Base-by-base conservation (phyloP, 2,888 invertebrate genomes). In the Philereme vetulata region DNA sequence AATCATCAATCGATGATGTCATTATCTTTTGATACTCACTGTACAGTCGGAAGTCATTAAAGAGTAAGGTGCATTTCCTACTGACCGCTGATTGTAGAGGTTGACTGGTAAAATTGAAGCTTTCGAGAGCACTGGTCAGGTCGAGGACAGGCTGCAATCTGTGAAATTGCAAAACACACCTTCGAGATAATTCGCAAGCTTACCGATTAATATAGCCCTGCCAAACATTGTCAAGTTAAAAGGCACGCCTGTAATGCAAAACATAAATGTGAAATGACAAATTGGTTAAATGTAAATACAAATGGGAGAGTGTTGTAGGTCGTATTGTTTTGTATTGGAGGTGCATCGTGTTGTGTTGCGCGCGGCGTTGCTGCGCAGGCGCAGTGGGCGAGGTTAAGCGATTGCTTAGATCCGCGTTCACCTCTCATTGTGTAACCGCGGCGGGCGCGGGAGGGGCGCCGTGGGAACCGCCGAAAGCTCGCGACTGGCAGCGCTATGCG, bases 321-420 rank as follows among this genome's bases (percentile, higher is more conserved):
- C 47, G 68, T 61, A 50, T 59, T 61, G 51, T 49, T 55, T 58
- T 52, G 56, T 65, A 64, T 64, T 64, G 64, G 60, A 59, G 62
- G 70, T 68, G 70, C 68, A 78, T 80, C 70, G 72, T 71, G 72
- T 71, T 68, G 72, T 72, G 77, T 72, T 71, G 66, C 47, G 49
- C 47, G 70, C 56, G 57, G 67, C 62, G 67, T 67, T 62, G 75
- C 69, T 76, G 74, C 74, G 76, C 82, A 74, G 81, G 84, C 84
- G 84, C 86, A 85, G 86, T 90, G 90, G 91, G 91, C 90, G 91
- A 91, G 91, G 91, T 91, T 91, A 90, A 92, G 89, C 90, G 90
- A 90, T 90, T 91, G 91, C 90, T 90, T 90, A 91, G 91, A 92
- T 91, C 91, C 91, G 90, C 89, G 91, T 91, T 91, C 90, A 90